phyloP scores from a whole-genome alignment of 2,113 vertebrate species.

The Menura novaehollandiae region DNA sequence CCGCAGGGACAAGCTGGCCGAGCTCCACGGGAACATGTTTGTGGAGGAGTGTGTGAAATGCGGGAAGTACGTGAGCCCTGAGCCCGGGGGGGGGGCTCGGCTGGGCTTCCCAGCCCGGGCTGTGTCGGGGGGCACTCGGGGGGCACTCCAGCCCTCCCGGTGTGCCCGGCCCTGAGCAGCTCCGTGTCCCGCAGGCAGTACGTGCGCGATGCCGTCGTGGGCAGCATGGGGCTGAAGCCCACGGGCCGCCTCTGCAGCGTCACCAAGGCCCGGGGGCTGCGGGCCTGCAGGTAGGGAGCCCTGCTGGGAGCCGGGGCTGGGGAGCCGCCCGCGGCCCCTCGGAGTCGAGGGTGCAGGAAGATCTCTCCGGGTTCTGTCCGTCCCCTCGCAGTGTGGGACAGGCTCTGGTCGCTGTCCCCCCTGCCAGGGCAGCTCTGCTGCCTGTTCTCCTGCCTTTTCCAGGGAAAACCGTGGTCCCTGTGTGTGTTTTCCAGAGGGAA shows the following conservation, averaged over 20 bases:
- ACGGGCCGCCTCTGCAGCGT: slow-evolving; percentile 88
- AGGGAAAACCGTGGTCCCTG: not conserved
- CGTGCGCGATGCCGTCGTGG: slow-evolving; percentile 87
- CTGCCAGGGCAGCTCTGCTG: not conserved
- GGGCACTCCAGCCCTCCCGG: rapidly evolving
- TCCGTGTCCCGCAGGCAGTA: slow-evolving; percentile 78
- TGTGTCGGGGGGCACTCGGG: rapidly evolving
- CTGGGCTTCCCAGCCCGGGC: not conserved
- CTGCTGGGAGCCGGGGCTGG: rapidly evolving
- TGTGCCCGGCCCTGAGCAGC: not conserved
- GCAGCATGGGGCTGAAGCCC: slow-evolving; percentile 94
- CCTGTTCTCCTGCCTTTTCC: not conserved
- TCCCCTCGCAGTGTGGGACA: not conserved
- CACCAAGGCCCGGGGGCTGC: slow-evolving; percentile 88
- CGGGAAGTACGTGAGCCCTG: slow-evolving; percentile 78
- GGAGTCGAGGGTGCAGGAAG: not conserved
- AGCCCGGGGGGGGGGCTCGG: not conserved
- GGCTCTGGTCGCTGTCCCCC: not conserved
- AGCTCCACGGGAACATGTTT: slow-evolving; percentile 99
- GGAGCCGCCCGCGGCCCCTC: rapidly evolving
- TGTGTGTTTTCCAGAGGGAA: slow-evolving; percentile 78
- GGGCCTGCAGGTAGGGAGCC: slow-evolving; percentile 82
- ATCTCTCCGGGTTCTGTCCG: not conserved
- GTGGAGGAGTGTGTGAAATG: slow-evolving; percentile 95
- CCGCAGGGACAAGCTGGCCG: slow-evolving; percentile 86